Conservation (phyloP, 2,888 invertebrate species). For the Thereva nobilitata region DNA sequence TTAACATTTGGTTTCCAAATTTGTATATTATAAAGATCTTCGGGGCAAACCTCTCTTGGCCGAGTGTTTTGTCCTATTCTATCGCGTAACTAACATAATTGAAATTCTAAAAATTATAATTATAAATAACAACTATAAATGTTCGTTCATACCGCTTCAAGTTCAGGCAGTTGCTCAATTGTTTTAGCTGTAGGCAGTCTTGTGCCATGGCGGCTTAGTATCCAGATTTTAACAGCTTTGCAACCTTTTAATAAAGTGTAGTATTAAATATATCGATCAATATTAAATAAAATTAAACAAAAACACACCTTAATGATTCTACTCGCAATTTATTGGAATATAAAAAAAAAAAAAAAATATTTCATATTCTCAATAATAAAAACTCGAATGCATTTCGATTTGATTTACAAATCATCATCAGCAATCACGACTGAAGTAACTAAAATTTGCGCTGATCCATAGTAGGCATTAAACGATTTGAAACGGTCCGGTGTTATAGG, state of each 20-base stretch:
- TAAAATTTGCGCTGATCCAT: no score
- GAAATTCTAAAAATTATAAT: constrained; percentile 2
- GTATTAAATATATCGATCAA: neutral
- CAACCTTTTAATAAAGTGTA: constrained; percentile 63
- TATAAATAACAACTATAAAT: neutral
- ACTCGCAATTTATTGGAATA: no score
- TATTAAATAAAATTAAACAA: neutral
- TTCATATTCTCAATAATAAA: no score
- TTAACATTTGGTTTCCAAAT: constrained; percentile 70
- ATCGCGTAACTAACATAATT: constrained; percentile 55
- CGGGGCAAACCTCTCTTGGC: constrained; percentile 65
- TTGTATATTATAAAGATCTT: constrained; percentile 68
- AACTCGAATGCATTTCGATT: no score
- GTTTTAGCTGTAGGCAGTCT: constrained; percentile 65
- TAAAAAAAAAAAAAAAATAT: no score
- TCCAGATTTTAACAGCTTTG: constrained; percentile 72
- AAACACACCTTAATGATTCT: no score
- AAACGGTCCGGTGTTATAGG: no score
- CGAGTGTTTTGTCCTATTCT: constrained; percentile 61
- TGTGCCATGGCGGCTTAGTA: constrained; percentile 71
- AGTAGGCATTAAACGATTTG: no score
- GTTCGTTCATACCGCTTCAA: constrained; percentile 51
- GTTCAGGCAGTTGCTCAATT: constrained; percentile 61
- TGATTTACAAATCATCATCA: no score
- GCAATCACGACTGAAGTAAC: no score